These are phyloP conservation scores for Pelodiscus sinensis DNA, from an alignment of 2,113 vertebrate genomes.

Conservation along the genomic window DNA sequence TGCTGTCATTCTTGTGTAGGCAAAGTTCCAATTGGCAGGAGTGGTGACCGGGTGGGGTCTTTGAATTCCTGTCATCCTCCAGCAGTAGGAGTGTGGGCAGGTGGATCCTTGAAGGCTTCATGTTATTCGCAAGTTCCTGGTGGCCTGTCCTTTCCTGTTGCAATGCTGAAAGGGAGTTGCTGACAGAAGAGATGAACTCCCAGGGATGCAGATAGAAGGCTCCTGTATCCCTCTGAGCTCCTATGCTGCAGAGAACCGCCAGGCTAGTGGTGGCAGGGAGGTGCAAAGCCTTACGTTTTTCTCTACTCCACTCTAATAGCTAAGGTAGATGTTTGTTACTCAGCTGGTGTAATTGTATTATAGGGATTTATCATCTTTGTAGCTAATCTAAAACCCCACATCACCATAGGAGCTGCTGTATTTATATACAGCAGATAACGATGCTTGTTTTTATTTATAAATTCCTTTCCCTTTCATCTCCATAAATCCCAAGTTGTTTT, in stretches of 20 bases:
- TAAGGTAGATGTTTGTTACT: background rate
- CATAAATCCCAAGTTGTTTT: background rate
- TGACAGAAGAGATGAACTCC: constrained; percentile 25
- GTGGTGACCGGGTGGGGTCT: background rate
- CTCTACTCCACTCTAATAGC: background rate
- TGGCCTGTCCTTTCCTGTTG: constrained; percentile 4
- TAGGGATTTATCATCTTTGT: constrained; percentile 7
- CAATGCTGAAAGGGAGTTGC: constrained; percentile 29
- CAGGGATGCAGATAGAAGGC: constrained; percentile 34
- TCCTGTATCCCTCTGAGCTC: background rate
- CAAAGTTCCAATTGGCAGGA: background rate
- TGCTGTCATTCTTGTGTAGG: constrained; percentile 29
- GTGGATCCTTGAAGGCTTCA: constrained; percentile 32
- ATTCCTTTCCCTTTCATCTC: background rate
- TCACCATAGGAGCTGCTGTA: background rate
- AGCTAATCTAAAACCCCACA: background rate
- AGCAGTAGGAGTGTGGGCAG: constrained; percentile 9
- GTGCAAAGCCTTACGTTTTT: background rate
- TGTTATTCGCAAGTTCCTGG: constrained; percentile 10
- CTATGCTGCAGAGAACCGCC: background rate
- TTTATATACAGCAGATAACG: background rate
- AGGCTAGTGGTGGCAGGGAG: background rate
- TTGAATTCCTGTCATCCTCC: background rate
- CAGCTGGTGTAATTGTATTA: background rate
- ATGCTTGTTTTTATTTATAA: constrained; percentile 10